Conservation (phyloP, 2,113 vertebrate species). For the Microtus oregoni region DNA sequence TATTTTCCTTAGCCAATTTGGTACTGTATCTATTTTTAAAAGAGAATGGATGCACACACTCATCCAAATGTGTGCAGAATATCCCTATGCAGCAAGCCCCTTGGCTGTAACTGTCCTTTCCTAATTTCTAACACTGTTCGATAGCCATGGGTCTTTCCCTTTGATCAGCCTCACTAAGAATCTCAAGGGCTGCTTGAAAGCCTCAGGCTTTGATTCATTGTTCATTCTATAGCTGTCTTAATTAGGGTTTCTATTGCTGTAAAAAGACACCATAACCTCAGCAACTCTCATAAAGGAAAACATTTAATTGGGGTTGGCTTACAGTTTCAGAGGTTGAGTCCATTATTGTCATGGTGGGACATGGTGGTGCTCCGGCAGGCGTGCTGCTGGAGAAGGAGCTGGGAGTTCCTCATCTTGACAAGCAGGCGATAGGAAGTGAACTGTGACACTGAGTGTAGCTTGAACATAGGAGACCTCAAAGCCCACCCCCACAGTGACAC, state of each 20-base stretch:
- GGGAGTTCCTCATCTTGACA: too few relatives aligned
- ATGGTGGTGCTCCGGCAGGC: too few relatives aligned
- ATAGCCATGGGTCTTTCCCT: background rate
- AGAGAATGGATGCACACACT: background rate
- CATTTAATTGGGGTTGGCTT: too few relatives aligned
- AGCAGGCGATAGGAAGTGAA: too few relatives aligned
- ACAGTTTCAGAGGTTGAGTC: too few relatives aligned
- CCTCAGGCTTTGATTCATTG: background rate
- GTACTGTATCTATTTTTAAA: slow-evolving; percentile 23
- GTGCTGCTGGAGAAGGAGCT: too few relatives aligned
- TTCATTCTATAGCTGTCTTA: background rate
- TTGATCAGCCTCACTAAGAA: background rate
- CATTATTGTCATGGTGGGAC: too few relatives aligned
- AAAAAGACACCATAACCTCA: too few relatives aligned
- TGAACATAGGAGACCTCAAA: background rate
- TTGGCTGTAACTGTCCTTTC: background rate
- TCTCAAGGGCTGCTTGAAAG: background rate
- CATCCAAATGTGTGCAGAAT: background rate
- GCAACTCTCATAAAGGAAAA: too few relatives aligned
- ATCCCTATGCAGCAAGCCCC: background rate
- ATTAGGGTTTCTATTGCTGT: too few relatives aligned
- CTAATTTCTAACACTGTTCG: background rate
- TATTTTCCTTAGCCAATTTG: background rate
- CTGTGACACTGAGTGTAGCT: background rate
- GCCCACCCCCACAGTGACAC: background rate